Base-by-base conservation (phyloP, 2,888 invertebrate genomes). In the Hypercompe scribonia region DNA sequence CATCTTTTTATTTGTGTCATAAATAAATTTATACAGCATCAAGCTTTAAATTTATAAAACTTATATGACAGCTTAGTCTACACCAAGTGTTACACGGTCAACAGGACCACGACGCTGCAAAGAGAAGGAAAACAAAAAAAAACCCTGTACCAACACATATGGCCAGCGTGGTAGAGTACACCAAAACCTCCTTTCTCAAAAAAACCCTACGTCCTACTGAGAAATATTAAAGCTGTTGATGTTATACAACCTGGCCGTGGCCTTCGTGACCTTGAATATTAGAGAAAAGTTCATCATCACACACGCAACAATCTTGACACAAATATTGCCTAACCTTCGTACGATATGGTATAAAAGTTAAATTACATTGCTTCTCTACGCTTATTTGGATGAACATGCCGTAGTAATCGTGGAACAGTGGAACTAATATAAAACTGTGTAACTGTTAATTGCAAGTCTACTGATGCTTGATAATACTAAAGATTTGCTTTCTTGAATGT, bases 281-380 rank as follows among this genome's bases (percentile, higher is more conserved):
- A 76, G 76, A 76, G 68, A 79, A 81, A 81, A 80, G 81, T 79
- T 75, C 73, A 69, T 54, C 65, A 69, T 13, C 34, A 50, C 28
- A 36, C 64, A 50, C 66, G 33, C 46, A 66, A 70, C 72, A 83
- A 58, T 78, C 81, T 83, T 82, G 81, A 81, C 84, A 84, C 70
- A 74, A 79, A 78, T 79, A 68, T 76, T 72, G 50, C 31, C 8
- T 65, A 78, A 84, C 87, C 85, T 85, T 87, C 78, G 67, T 50
- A 11, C n/a, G 28, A 39, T 71, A 68, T 75, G 61, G 72, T 72
- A 61, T 74, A 70, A 66, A 69, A 73, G 75, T 68, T 70, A 74
- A 83, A 79, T 80, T 75, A 67, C 72, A 68, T 28, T 67, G 77
- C 76, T 78, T 83, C 72, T 78, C 28, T 63, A 77, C 73, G 75